Evolutionary conservation across 2,797 vertebrate species (phyloP), one percentile per base, ranked within the genome.

Genomic region (Chelmon rostratus): DNA sequence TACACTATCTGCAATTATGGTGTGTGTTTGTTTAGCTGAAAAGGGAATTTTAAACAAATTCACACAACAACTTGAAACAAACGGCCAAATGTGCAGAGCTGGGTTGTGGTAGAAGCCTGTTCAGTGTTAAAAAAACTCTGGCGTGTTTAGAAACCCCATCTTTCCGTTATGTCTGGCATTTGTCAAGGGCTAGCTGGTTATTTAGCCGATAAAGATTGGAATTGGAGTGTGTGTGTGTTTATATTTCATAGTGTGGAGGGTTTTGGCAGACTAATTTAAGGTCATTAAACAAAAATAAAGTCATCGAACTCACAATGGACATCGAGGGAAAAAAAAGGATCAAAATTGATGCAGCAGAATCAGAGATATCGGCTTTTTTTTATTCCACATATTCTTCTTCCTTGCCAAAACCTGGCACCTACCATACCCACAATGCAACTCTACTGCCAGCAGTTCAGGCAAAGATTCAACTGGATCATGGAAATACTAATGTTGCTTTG

Each of bases 81-180:
- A 46, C 5, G 59, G 57, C 47, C 18, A 65, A 63, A 76, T 37
- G 50, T 42, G 21, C 13, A 70, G 23, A 66, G 40, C 54, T 49
- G 40, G 37, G 4, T 46, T 63, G 40, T 72, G 52, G 44, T 15
- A 40, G 21, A 67, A 31, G 16, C 3, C 31, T 54, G 53, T 42
- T 76, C n/a, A 57, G 47, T 49, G 31, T 71, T 6, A n/a, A 50
- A 25, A 19, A 53, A 68, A 8, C 13, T 16, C 53, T 42, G 42
- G 58, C 38, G 47, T 49, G 21, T 35, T 46, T 62, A 75, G 67
- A 83, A 79, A 83, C 38, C 28, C 21, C 18, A 18, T 56, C 53
- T 64, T 67, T 53, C 57, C 74, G 56, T 63, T 66, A 49, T 47
- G 65, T 81, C 79, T 85, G 86, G 38, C 68, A 86, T 78, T 77